These are phyloP conservation scores for Cephus sareptanus DNA, from an alignment of 2,888 invertebrate species.

Conservation along the genomic window DNA sequence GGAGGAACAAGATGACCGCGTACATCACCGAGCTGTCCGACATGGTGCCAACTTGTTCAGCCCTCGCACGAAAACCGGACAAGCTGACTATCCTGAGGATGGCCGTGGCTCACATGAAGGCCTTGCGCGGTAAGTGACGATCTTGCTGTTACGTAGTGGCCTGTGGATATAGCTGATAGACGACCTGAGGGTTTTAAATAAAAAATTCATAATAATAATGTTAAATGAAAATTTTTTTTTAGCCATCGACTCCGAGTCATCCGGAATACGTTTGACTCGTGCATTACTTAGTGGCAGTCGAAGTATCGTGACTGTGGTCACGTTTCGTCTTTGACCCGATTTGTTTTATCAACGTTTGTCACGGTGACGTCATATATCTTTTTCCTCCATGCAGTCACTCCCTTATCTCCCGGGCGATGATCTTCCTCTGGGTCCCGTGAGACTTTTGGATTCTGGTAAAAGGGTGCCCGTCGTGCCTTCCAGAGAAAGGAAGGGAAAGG, in stretches of 20 bases:
- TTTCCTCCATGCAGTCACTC: background rate
- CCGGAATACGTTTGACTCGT: background rate
- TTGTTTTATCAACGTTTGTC: background rate
- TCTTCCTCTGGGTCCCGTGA: background rate
- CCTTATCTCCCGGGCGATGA: background rate
- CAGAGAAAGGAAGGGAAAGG: constrained; percentile 2
- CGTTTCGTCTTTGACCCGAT: background rate
- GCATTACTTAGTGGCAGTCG: background rate
- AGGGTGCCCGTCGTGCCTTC: background rate
- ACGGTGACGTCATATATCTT: background rate
- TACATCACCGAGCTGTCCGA: constrained; percentile 99
- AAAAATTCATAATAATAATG: background rate
- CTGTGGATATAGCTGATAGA: rapidly evolving
- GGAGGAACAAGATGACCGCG: constrained; percentile 99
- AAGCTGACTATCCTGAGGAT: constrained; percentile 98
- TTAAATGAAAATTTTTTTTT: background rate
- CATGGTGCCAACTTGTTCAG: constrained; percentile 99
- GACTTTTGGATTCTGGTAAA: constrained; percentile 24
- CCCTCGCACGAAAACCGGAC: constrained; percentile 97
- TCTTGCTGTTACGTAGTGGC: background rate
- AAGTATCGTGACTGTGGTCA: background rate
- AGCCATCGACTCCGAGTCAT: background rate
- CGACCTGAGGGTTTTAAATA: background rate
- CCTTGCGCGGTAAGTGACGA: constrained; percentile 81
- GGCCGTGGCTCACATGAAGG: constrained; percentile 99